Conservation (phyloP, 2,888 invertebrate species). For the Rhabditoides inermis region DNA sequence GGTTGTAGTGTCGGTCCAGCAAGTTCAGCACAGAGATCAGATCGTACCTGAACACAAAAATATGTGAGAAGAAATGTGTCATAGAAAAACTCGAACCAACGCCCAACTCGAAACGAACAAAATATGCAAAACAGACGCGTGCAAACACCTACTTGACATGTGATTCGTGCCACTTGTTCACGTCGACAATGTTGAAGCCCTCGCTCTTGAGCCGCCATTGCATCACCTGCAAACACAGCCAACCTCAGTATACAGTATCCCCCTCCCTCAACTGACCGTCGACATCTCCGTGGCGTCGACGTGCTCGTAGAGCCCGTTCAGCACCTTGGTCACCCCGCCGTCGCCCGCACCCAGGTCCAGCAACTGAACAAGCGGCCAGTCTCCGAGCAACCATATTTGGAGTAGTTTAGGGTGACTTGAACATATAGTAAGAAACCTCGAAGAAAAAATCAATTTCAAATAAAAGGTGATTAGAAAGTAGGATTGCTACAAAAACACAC, state of each 20-base stretch:
- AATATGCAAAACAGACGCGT: not conserved
- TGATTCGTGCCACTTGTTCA: constrained; percentile 30
- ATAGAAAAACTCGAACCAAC: not conserved
- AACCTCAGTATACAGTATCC: not conserved
- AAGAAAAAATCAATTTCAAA: not conserved
- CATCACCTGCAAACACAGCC: constrained; percentile 63
- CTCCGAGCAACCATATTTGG: not conserved
- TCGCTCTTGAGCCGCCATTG: constrained; percentile 68
- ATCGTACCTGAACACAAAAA: constrained; percentile 59
- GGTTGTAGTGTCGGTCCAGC: constrained; percentile 75
- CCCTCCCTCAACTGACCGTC: constrained; percentile 46
- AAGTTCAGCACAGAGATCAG: constrained; percentile 83
- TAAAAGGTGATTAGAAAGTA: not conserved
- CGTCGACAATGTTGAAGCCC: constrained; percentile 67
- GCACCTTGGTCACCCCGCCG: constrained; percentile 77
- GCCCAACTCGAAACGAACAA: not conserved
- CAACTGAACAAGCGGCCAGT: constrained; percentile 31
- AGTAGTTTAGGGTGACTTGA: not conserved
- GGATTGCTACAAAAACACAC: constrained; percentile 17
- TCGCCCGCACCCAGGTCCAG: constrained; percentile 91
- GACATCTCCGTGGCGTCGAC: constrained; percentile 87
- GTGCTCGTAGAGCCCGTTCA: constrained; percentile 65
- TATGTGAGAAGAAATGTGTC: not conserved
- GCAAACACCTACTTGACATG: constrained; percentile 13
- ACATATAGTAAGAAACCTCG: not conserved